Base-by-base conservation (phyloP, 2,797 vertebrate species). In the Enteromius radiatus region DNA sequence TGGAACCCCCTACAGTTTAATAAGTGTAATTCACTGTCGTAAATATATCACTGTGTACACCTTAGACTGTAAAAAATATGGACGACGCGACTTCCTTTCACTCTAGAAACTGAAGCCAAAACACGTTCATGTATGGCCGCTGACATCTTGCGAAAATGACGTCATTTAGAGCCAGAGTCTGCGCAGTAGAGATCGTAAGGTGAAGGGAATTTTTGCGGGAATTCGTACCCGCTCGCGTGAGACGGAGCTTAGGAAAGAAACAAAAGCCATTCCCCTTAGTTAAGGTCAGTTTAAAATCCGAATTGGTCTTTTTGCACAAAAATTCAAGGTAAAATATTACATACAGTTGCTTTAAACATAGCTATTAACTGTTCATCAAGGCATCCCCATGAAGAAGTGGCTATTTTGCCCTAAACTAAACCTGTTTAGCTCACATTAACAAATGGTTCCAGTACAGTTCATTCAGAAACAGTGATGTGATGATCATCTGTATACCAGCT, bases 341-440 rank as follows among this genome's bases (percentile, higher is more conserved):
- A 31, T 63, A 63, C 14, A 7, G 59, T 31, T 63, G 59, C 33
- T 79, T 69, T 79, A 52, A 54, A 67, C 11, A 38, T 26, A 54
- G 64, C 21, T 41, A 10, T 49, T 23, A 45, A 74, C 64, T 64
- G 56, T 26, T 43, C 47, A 33, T 45, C 85, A 56, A 84, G 64
- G 49, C 38, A 54, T 75, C 78, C 75, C 69, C 77, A n/a, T 47
- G 33, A 65, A 81, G 52, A 76, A 65, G 45, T 49, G 38, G 49
- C 54, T 38, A 38, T 64, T 70, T 47, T 54, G 17, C 47, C 52
- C 33, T 23, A 17, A 56, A 75, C 11, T 56, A 56, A 75, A 38
- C 1, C n/a, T 0, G 12, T 41, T 38, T 59, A 56, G n/a, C 73
- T 59, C 1, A 63, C 54, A 17, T 31, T 63, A 31, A 2, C 28